These are phyloP conservation scores for Heliconius ismenius DNA, from an alignment of 2,888 invertebrate genomes.

Conservation along the genomic window DNA sequence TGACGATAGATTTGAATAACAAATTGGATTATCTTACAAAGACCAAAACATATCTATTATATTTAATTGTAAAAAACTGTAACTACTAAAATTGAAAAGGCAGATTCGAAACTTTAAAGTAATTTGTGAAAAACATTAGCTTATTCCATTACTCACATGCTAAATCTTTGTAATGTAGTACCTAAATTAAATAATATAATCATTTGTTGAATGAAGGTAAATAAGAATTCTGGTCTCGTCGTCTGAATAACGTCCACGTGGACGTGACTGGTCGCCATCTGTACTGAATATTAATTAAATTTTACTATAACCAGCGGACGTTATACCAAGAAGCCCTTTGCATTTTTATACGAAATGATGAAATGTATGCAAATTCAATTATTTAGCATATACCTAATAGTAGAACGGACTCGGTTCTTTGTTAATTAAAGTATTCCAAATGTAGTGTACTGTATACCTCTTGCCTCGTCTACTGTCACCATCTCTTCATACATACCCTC, in stretches of 20 bases:
- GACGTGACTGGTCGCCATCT: slow-evolving; percentile 64
- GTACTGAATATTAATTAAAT: slow-evolving; percentile 65
- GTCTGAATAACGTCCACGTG: slow-evolving; percentile 40
- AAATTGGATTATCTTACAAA: no score
- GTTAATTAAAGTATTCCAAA: no score
- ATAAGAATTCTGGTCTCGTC: slow-evolving; percentile 63
- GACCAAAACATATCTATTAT: no score
- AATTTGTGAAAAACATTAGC: neutral
- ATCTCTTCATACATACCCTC: no score
- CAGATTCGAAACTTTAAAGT: no score
- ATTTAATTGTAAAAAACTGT: no score
- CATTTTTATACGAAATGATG: slow-evolving; percentile 38
- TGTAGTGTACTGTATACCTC: no score
- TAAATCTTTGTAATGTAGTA: slow-evolving; percentile 22
- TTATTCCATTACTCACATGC: neutral
- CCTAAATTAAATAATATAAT: slow-evolving; percentile 19
- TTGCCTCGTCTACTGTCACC: no score
- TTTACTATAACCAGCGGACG: slow-evolving; percentile 56
- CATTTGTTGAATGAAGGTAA: slow-evolving; percentile 60
- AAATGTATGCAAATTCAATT: slow-evolving; percentile 24
- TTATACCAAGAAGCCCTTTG: slow-evolving; percentile 45
- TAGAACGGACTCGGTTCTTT: no score
- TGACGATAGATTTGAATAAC: no score
- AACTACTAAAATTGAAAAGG: no score
- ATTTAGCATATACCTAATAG: no score